Base-by-base conservation (phyloP, 37 sponge, comb jelly and placozoan species). In the Halichondria panicea region DNA sequence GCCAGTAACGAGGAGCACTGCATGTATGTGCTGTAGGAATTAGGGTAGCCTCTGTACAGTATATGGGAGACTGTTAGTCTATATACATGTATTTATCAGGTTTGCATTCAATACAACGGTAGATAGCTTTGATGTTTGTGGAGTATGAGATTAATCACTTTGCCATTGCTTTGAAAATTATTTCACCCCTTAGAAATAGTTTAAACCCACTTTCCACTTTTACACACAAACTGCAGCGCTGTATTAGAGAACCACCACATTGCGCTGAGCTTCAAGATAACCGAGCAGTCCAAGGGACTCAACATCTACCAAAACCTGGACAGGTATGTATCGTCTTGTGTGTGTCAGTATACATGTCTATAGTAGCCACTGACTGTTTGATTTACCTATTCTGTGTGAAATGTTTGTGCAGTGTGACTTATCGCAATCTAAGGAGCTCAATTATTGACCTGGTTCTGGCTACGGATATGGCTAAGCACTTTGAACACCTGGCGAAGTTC, bases 391-490 rank as follows among this genome's bases (percentile, higher is more conserved):
- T 39, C 59, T 58, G 19, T n/a, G 27, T 8, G 8, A 30, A 8
- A 30, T 27, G 61, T 59, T 8, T 8, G 8, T 40, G 6, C 76
- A 92, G 93, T 35, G 71, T 65, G 22, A 55, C 74, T 0, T 95
- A 85, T 70, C 86, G 87, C 13, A 67, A 50, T 31, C 54, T 95
- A 65, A 74, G 96, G 41, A 43, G 44, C 19, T 77, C 89, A 63
- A 85, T 95, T 34, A 82, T 95, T 45, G 90, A 89, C 45, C 59
- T 95, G 87, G 93, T 95, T 13, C 63, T 95, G 55, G 92, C 96
- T 6, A 95, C 96, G 28, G 96, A 95, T 76, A 95, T 95, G 93
- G 80, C 96, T 21, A 88, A 89, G 45, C 96, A 95, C 59, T 92
- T 95, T 72, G 92, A 91, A 54, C 88, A 95, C 66, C 79, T 92